These are phyloP conservation scores for Aphaenogaster rudis DNA, from an alignment of 1,140 invertebrate species.

Conservation along the genomic window DNA sequence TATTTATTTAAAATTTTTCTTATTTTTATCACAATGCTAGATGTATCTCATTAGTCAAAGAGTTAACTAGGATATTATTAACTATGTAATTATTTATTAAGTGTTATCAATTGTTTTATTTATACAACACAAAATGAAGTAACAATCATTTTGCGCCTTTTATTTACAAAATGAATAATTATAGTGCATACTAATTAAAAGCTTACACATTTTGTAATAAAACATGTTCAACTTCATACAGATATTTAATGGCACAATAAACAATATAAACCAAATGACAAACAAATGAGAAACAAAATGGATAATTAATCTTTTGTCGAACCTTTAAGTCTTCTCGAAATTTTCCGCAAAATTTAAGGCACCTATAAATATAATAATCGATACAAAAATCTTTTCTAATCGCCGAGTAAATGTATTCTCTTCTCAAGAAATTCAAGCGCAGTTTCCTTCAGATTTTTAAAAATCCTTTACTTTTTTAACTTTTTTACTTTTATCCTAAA, in stretches of 20 bases:
- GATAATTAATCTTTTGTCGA: neutral
- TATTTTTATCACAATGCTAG: neutral
- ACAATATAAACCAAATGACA: slow-evolving; percentile 28
- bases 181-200: slow-evolving; percentile 40
- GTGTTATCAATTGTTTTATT: slow-evolving; percentile 29
- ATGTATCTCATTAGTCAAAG: neutral
- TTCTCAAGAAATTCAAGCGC: neutral
- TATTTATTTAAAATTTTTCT: slow-evolving; percentile 3
- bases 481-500: too few relatives aligned
- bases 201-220: slow-evolving; percentile 39
- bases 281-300: slow-evolving; percentile 44
- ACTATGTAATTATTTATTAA: slow-evolving; percentile 1
- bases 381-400: slow-evolving; percentile 44
- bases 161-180: slow-evolving; percentile 56
- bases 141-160: slow-evolving; percentile 26
- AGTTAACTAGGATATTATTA: slow-evolving; percentile 14
- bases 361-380: slow-evolving; percentile 56
- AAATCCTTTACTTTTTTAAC: too few relatives aligned
- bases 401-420: neutral
- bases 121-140: slow-evolving; percentile 40
- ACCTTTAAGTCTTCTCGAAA: slow-evolving; percentile 4
- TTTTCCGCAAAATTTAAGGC: slow-evolving; percentile 53
- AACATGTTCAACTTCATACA: slow-evolving; percentile 31
- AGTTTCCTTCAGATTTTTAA: neutral
- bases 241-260: slow-evolving; percentile 53